phyloP scores from a whole-genome alignment of 37 sponge, comb jelly and placozoan species.

The Dysidea cf. avara region DNA sequence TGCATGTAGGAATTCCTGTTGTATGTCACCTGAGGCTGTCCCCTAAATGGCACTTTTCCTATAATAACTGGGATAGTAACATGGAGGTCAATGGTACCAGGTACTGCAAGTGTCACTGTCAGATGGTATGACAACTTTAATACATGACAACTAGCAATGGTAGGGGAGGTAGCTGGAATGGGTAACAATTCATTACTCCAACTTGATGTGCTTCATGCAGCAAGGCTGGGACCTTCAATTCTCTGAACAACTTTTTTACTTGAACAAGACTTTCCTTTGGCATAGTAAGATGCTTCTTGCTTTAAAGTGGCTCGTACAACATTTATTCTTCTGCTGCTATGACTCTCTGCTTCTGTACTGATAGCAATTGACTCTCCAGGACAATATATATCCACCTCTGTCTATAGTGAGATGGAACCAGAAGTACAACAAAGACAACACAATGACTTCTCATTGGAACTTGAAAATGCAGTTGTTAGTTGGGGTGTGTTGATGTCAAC shows the following conservation, averaged over 20 bases:
- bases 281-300: conserved; percentile 26
- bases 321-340: conserved; percentile 27
- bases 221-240: too few species aligned
- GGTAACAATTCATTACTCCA: background rate
- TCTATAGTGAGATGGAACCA: conserved; percentile 42
- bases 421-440: conserved; percentile 79
- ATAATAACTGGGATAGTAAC: conserved; percentile 36
- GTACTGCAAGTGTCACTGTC: conserved; percentile 17
- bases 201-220: too few species aligned
- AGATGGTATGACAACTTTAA: conserved; percentile 26
- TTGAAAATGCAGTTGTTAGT: conserved; percentile 11
- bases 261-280: conserved; percentile 9
- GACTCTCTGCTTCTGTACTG: conserved; percentile 35
- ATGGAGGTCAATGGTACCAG: conserved; percentile 20
- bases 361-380: conserved; percentile 42
- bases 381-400: conserved; percentile 53
- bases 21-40: too few species aligned
- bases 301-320: conserved; percentile 22
- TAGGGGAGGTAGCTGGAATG: conserved; percentile 26
- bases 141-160: conserved; percentile 14
- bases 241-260: background rate
- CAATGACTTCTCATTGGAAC: conserved; percentile 42
- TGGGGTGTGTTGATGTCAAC: conserved; percentile 47
- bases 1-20: too few species aligned
- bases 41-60: conserved; percentile 31